A percentile compares a stretch with the other conserved stretches of the same genome.
phyloP scores from a whole-genome alignment of 1,140 invertebrate species.

The Drosophila yakuba region DNA sequence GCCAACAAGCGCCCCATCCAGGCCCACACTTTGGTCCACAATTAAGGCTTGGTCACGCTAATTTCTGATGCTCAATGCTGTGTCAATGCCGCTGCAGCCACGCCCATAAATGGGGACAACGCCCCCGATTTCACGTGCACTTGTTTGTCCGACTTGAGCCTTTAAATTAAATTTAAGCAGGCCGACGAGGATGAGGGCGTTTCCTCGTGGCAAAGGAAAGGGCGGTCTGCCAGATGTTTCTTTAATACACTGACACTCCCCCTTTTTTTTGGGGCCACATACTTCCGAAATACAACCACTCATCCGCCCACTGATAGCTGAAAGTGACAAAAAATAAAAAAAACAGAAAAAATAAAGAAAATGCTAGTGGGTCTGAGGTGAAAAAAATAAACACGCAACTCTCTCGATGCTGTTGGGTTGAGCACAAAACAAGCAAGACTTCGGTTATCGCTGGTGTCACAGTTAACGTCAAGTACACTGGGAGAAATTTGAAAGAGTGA shows the following conservation, averaged over 20 bases:
- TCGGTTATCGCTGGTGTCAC: conserved; percentile 72
- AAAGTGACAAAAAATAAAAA: conserved; percentile 55
- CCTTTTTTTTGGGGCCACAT: neutral
- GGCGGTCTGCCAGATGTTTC: conserved; percentile 66
- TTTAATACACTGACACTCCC: conserved; percentile 57
- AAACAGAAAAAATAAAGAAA: conserved; percentile 20
- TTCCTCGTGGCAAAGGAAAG: conserved; percentile 15
- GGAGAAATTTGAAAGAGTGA: conserved; percentile 10
- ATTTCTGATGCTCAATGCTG: conserved; percentile 62
- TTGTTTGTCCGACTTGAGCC: conserved; percentile 21
- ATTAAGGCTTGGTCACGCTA: conserved; percentile 66
- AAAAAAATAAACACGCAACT: conserved; percentile 78
- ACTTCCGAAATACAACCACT: conserved; percentile 4
- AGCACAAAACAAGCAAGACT: conserved; percentile 61
- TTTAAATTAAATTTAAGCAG: conserved; percentile 64
- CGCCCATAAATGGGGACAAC: conserved; percentile 51
- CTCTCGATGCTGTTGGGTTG: conserved; percentile 51
- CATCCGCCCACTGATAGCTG: conserved; percentile 33
- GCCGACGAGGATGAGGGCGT: conserved; percentile 44
- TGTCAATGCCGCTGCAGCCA: conserved; percentile 47
- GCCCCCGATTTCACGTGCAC: conserved; percentile 41
- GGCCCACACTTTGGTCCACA: conserved; percentile 23
- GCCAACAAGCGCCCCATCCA: conserved; percentile 37
- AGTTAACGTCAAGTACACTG: conserved; percentile 56
- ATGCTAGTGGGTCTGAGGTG: conserved; percentile 32